Evolutionary conservation across 2,797 vertebrate genomes (phyloP).

Genomic region (Pantherophis vulpinus): DNA sequence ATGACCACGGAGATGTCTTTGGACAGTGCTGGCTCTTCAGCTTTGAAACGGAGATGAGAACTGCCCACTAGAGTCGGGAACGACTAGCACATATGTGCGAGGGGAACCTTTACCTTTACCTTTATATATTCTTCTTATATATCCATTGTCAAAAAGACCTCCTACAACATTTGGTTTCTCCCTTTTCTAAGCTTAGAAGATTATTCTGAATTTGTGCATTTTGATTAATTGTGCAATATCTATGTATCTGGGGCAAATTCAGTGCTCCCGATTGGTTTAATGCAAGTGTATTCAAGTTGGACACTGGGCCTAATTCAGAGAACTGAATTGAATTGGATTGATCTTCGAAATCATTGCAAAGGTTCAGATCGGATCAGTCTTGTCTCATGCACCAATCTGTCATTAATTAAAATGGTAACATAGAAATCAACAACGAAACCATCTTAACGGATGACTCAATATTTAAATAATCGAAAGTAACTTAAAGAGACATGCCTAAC

Average conservation of each 20-base stretch:
- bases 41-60: too few relatives aligned
- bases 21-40: too few relatives aligned
- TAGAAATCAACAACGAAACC: not conserved
- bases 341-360: not conserved
- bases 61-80: too few relatives aligned
- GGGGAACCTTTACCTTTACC: too few relatives aligned
- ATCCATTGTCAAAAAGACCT: slow-evolving; percentile 24
- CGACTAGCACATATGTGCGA: too few relatives aligned
- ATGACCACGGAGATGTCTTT: too few relatives aligned
- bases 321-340: not conserved
- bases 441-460: not conserved
- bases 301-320: not conserved
- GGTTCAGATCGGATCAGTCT: not conserved
- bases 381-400: not conserved
- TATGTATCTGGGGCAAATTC: not conserved
- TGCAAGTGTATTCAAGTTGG: not conserved
- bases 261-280: not conserved
- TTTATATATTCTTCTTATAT: too few relatives aligned
- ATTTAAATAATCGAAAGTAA: not conserved
- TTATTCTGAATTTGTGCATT: not conserved
- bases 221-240: not conserved
- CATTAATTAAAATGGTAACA: not conserved
- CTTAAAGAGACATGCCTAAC: not conserved
- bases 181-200: not conserved
- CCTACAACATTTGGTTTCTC: not conserved